Base-by-base conservation (phyloP, 1,140 invertebrate genomes). In the Magallana angulata region DNA sequence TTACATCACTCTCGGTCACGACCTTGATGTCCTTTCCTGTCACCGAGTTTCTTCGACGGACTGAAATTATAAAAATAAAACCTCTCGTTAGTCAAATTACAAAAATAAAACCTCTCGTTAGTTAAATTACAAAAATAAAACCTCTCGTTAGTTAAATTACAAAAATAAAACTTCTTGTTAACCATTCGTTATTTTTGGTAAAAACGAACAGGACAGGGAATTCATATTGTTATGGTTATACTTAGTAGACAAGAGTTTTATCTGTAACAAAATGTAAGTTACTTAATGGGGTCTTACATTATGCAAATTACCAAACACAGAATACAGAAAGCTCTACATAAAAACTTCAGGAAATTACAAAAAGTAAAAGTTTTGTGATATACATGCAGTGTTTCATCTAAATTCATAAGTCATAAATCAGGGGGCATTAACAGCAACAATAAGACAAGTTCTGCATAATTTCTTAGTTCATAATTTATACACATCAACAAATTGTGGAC, bases 1-100 rank as follows among this genome's bases (percentile, higher is more conserved):
- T 90, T 89, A 91, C 90, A 87, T 91, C 90, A 88, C 64, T 86
- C 59, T 89, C 86, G 57, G 90, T 90, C 7, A 91, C 89, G 9
- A 90, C 85, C 57, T 89, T 87, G 59, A 89, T 89, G 71, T 89
- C 88, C 12, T 89, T 89, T 30, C 88, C 88, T 57, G 88, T 89
- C 24, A 89, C 85, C 68, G 88, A 89, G 84, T 89, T 89, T 56
- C 85, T 80, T 64, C 85, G 76, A 57, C 56, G 64, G 24, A 87
- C 88, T 89, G 81, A 62, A 87, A 85, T 71, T 9, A 64, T 60
- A 85, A 48, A 83, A 48, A 85, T 58, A 71, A 68, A 76, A 58
- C 2, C 80, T 30, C 11, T 18, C 7, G 14, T 64, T n/a, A 64
- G 60, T 64, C 60, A 24, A 24, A 85, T 71, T 9, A 64, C 59